phyloP scores from a whole-genome alignment of 2,888 invertebrate genomes.

The Drosophila atripex region DNA sequence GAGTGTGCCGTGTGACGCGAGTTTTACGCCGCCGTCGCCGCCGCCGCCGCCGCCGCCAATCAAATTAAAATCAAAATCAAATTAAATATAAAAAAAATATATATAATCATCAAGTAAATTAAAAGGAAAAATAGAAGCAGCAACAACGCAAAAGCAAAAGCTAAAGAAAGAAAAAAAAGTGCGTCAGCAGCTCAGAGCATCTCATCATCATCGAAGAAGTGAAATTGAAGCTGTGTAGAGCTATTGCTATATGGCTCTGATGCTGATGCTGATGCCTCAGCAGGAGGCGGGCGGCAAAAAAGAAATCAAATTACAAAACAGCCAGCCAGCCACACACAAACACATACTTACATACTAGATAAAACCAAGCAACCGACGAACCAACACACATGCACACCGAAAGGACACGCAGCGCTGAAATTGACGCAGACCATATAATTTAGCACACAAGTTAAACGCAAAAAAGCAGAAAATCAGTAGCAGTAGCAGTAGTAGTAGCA shows the following conservation, averaged over 20 bases:
- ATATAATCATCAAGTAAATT: constrained; percentile 5
- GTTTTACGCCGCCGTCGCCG: constrained; percentile 24
- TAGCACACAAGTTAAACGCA: constrained; percentile 76
- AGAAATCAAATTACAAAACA: constrained; percentile 78
- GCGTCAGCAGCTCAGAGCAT: constrained; percentile 51
- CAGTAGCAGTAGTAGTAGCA: constrained; percentile 9
- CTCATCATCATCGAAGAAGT: constrained; percentile 15
- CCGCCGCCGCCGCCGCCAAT: constrained; percentile 6
- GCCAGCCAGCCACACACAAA: constrained; percentile 45
- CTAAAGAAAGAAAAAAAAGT: constrained; percentile 46
- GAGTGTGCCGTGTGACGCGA: constrained; percentile 1
- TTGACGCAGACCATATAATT: constrained; percentile 72
- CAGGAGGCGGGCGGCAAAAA: constrained; percentile 64
- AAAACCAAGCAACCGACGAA: constrained; percentile 55
- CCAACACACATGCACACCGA: constrained; percentile 23
- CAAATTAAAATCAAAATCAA: constrained; percentile 19
- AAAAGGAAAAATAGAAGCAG: constrained; percentile 23
- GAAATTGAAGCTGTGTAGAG: constrained; percentile 28
- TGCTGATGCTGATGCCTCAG: constrained; percentile 12
- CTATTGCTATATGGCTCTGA: constrained; percentile 34
- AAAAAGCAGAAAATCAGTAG: constrained; percentile 24
- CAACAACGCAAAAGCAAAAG: constrained; percentile 12
- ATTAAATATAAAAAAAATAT: constrained; percentile 25
- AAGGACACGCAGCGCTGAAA: constrained; percentile 57
- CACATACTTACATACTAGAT: constrained; percentile 49